These are phyloP conservation scores for Eristalinus sepulchralis DNA, from an alignment of 2,888 invertebrate genomes.

Conservation along the genomic window DNA sequence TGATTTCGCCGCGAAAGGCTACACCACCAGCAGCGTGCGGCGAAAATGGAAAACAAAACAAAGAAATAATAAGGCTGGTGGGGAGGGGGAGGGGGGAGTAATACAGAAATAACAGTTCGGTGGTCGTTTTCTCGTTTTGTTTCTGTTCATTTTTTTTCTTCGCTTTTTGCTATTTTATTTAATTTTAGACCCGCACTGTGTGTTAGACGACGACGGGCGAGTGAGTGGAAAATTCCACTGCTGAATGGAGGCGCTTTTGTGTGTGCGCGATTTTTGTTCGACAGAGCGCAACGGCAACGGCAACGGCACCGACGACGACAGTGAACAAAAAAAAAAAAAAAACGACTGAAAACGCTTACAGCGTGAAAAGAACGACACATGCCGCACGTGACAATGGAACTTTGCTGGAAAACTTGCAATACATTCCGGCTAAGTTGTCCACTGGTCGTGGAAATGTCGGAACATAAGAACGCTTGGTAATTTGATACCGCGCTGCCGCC, in stretches of 20 bases:
- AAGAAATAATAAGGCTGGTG: not conserved
- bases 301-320: not conserved
- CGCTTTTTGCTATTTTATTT: constrained; percentile 27
- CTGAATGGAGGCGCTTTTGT: constrained; percentile 50
- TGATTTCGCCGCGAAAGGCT: constrained; percentile 18
- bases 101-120: constrained; percentile 24
- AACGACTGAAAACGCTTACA: constrained; percentile 26
- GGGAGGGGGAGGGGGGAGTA: no score
- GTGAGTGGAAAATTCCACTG: constrained; percentile 60
- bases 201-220: constrained; percentile 9
- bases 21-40: not conserved
- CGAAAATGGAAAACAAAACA: constrained; percentile 4
- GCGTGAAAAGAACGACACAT: constrained; percentile 4
- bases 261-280: constrained; percentile 25
- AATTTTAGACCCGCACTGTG: constrained; percentile 48
- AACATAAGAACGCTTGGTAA: not conserved
- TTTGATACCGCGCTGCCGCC: not conserved
- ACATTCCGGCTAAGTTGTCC: constrained; percentile 2
- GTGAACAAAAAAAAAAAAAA: constrained; percentile 24
- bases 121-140: not conserved
- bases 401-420: constrained; percentile 14
- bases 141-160: constrained; percentile 16
- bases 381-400: constrained; percentile 56
- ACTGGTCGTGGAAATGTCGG: constrained; percentile 14
- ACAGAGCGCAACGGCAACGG: constrained; percentile 14